Evolutionary conservation across 2,888 invertebrate genomes (phyloP), one percentile per base, ranked within the genome.

Genomic region (Amblyjoppa fuscipennis): DNA sequence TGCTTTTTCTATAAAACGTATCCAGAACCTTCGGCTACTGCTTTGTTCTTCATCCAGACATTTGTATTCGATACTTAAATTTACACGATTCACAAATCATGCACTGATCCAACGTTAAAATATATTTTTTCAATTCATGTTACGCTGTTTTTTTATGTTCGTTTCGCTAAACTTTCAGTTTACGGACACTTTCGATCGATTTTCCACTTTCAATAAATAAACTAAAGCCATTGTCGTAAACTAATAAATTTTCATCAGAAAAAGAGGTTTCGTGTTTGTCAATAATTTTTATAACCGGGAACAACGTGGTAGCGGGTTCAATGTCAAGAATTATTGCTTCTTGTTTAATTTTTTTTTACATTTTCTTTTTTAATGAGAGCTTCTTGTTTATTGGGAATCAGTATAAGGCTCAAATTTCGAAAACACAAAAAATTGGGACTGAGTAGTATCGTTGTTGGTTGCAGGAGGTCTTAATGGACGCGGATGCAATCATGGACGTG

Each of bases 361-460:
- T 38, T 66, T 66, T 64, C 76, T 56, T 70, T 34, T 41, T 78
- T 84, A 75, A 75, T 71, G 79, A 59, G 81, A 83, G 70, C 82
- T 84, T 64, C n/a, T 78, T 64, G 13, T 84, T 79, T 79, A 83
- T 75, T 84, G 41, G 83, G 74, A 77, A 79, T 84, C 20, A 84
- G 68, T 80, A 61, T 76, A 78, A 85, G 68, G 31, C 59, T 66
- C 73, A 84, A 84, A 83, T 61, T 64, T 64, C 64, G 31, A 73
- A 56, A 51, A 11, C 74, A 20, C 74, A 59, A 28, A 87, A 77
- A 90, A 88, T 85, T 91, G 93, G 93, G 93, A 93, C 93, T 94
- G 94, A 94, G 93, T 93, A 93, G 93, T 93, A 91, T 92, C 92
- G 93, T 93, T 94, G 93, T 94, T 94, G 94, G 93, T 94, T 94